phyloP scores from a whole-genome alignment of 2,113 vertebrate genomes.

The Ailuropoda melanoleuca region DNA sequence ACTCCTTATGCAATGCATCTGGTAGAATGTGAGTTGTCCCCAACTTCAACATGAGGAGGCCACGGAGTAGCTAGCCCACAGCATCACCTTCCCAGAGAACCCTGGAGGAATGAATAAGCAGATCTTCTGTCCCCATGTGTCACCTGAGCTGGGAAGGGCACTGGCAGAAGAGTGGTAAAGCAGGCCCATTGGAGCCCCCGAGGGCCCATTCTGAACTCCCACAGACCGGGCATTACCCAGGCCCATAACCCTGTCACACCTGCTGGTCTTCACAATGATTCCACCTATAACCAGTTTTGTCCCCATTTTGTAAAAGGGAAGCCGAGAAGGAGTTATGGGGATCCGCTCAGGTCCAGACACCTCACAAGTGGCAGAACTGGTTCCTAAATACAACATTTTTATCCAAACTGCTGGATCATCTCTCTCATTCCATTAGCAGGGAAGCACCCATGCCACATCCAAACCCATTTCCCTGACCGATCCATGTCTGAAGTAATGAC shows the following conservation, averaged over 20 bases:
- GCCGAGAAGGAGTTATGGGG: background rate
- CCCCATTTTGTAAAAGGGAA: no score
- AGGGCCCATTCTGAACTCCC: background rate
- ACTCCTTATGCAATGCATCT: fast-evolving
- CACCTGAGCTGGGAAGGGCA: background rate
- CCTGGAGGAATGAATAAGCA: no score
- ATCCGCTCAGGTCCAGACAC: fast-evolving
- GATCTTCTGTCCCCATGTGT: background rate
- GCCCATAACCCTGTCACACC: fast-evolving
- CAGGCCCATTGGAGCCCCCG: fast-evolving
- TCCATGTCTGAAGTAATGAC: fast-evolving
- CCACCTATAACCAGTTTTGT: fast-evolving
- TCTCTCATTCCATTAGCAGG: no score
- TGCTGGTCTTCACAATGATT: fast-evolving
- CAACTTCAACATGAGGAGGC: fast-evolving
- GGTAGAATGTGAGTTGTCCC: fast-evolving
- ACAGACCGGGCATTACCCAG: fast-evolving
- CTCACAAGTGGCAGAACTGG: fast-evolving
- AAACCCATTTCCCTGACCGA: background rate
- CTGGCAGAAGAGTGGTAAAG: fast-evolving
- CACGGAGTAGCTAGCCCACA: fast-evolving
- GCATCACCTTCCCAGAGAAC: fast-evolving
- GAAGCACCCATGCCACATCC: fast-evolving
- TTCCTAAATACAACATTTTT: background rate
- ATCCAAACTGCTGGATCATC: fast-evolving